A percentile compares a stretch with the other conserved stretches of the same genome.
Conservation (phyloP, 1,140 invertebrate genomes). For the Bombus fervidus region DNA sequence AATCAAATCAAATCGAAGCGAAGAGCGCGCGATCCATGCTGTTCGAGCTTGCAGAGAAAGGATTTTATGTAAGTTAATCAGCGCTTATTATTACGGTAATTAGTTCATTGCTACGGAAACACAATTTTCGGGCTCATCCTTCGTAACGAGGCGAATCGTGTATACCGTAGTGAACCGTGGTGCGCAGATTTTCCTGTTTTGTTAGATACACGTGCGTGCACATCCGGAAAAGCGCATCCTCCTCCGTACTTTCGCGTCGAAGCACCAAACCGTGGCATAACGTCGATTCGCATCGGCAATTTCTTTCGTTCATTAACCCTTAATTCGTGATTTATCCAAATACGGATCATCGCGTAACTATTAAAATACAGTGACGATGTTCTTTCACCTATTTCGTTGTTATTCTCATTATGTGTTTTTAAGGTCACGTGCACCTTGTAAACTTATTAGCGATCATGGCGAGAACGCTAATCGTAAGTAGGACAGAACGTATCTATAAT, state of each 20-base stretch:
- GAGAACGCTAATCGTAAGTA: no score
- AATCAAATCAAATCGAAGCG: not conserved
- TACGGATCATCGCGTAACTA: not conserved
- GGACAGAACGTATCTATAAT: no score
- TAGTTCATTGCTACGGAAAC: constrained; percentile 8
- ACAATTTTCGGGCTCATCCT: constrained; percentile 34
- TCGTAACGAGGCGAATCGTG: constrained; percentile 33
- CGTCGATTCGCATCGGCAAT: not conserved
- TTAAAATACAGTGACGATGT: not conserved
- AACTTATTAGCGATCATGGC: no score
- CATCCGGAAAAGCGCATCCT: constrained; percentile 25
- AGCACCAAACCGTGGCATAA: not conserved
- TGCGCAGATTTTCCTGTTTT: constrained; percentile 28
- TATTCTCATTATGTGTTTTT: no score
- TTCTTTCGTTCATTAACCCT: not conserved
- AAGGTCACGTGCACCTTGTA: no score
- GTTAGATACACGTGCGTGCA: not conserved
- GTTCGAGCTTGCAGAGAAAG: not conserved
- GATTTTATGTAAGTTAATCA: constrained; percentile 24
- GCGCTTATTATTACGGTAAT: constrained; percentile 18
- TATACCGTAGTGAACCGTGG: not conserved
- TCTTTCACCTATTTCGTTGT: no score
- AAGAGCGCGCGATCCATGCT: not conserved
- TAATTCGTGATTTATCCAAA: not conserved
- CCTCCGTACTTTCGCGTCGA: constrained; percentile 1